Conservation (phyloP, 2,113 vertebrate species). For the Nipponia nippon region DNA sequence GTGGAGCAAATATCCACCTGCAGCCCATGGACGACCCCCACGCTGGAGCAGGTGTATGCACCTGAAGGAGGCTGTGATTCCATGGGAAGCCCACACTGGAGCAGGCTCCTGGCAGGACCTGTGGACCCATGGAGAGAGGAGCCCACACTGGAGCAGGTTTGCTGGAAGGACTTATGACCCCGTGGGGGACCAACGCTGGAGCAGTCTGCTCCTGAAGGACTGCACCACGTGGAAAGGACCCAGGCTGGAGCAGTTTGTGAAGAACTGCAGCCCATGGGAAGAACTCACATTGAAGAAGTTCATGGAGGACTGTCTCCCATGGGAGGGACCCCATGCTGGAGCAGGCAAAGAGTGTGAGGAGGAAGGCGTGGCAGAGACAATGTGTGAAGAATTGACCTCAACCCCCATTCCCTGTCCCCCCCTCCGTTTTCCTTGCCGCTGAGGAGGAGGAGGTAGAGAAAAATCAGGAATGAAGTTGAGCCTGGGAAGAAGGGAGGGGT, state of each 20-base stretch:
- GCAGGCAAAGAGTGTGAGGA: not conserved
- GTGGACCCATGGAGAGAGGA: not conserved
- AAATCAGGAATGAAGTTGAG: not conserved
- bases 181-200: fast-evolving
- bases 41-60: not conserved
- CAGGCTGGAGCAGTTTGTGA: not conserved
- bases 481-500: too few species aligned
- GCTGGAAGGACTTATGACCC: not conserved
- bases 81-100: fast-evolving
- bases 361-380: too few species aligned
- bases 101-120: not conserved
- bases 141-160: not conserved
- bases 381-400: not conserved
- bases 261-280: not conserved
- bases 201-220: not conserved
- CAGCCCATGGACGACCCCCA: not conserved
- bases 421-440: fast-evolving
- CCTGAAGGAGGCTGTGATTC: not conserved
- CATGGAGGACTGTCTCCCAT: not conserved
- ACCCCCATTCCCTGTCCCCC: fast-evolving
- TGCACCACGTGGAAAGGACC: not conserved
- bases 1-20: not conserved
- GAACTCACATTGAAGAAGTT: not conserved
- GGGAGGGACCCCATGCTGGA: not conserved
- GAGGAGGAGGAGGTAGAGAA: not conserved